A percentile compares a stretch with the other conserved stretches of the same genome.
These are phyloP conservation scores for Cyprinodon brontotheroides DNA, from an alignment of 2,113 vertebrate species.

Conservation along the genomic window DNA sequence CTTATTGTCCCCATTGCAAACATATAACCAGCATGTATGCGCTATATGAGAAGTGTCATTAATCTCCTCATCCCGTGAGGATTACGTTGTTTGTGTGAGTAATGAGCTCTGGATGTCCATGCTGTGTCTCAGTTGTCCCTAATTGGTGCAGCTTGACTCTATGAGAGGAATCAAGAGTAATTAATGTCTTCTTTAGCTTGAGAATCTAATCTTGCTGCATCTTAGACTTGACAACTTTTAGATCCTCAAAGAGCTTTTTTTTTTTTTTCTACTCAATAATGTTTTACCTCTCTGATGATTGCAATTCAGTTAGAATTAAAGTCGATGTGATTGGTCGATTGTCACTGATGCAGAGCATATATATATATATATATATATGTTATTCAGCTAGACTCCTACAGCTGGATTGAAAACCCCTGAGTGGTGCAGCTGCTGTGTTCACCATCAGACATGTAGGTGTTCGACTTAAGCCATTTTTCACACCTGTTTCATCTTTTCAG, in stretches of 20 bases:
- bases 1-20: constrained; percentile 33
- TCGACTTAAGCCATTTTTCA: neutral
- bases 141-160: constrained; percentile 68
- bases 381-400: too few relatives aligned
- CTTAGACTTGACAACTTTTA: constrained; percentile 13
- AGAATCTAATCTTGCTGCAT: constrained; percentile 15
- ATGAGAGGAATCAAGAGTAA: constrained; percentile 64
- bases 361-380: too few relatives aligned
- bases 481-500: neutral
- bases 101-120: constrained; percentile 60
- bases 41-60: constrained; percentile 53
- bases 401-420: neutral
- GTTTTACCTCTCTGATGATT: neutral
- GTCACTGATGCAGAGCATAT: too few relatives aligned
- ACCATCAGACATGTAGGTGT: neutral
- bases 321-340: too few relatives aligned
- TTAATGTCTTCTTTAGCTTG: constrained; percentile 47
- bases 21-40: constrained; percentile 20
- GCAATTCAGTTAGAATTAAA: too few relatives aligned
- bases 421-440: too few relatives aligned
- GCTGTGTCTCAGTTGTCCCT: constrained; percentile 61
- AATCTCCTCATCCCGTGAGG: constrained; percentile 60
- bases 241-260: neutral
- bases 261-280: neutral
- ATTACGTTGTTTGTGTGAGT: constrained; percentile 62